Evolutionary conservation across 2,888 invertebrate genomes (phyloP).

Genomic region (Sabatieria punctata): DNA sequence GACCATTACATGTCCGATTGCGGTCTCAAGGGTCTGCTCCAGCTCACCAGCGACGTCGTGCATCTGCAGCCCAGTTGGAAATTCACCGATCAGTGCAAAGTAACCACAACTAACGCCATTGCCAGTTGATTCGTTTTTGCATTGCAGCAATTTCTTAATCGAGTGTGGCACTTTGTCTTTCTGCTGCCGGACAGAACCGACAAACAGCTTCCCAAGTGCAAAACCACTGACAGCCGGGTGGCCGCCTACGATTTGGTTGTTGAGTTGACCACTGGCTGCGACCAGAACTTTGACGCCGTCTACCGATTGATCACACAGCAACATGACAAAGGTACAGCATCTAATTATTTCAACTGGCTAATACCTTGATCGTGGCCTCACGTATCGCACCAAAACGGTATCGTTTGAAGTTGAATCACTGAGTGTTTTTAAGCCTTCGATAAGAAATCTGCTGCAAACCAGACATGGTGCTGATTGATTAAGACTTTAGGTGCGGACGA

Average conservation of each 20-base stretch:
- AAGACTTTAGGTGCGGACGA: too few species aligned
- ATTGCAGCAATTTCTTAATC: slow-evolving; percentile 30
- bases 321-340: too few species aligned
- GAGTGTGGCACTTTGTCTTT: slow-evolving; percentile 70
- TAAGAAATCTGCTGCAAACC: too few species aligned
- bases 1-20: slow-evolving; percentile 69
- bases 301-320: slow-evolving; percentile 56
- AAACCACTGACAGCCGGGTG: slow-evolving; percentile 65
- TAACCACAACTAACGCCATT: too few species aligned
- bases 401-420: too few species aligned
- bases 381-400: too few species aligned
- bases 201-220: slow-evolving; percentile 73
- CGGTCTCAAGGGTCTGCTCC: slow-evolving; percentile 68
- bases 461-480: slow-evolving; percentile 31
- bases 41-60: slow-evolving; percentile 64
- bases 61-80: slow-evolving; percentile 41
- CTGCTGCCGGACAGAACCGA: slow-evolving; percentile 41
- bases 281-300: slow-evolving; percentile 65
- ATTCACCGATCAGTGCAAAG: slow-evolving; percentile 21
- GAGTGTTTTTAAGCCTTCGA: too few species aligned
- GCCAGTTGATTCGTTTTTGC: too few species aligned
- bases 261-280: slow-evolving; percentile 64
- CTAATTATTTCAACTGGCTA: too few species aligned
- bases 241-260: slow-evolving; percentile 77
- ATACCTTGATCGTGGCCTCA: too few species aligned